Conservation (phyloP, 2,888 invertebrate species). For the Deilephila elpenor region DNA sequence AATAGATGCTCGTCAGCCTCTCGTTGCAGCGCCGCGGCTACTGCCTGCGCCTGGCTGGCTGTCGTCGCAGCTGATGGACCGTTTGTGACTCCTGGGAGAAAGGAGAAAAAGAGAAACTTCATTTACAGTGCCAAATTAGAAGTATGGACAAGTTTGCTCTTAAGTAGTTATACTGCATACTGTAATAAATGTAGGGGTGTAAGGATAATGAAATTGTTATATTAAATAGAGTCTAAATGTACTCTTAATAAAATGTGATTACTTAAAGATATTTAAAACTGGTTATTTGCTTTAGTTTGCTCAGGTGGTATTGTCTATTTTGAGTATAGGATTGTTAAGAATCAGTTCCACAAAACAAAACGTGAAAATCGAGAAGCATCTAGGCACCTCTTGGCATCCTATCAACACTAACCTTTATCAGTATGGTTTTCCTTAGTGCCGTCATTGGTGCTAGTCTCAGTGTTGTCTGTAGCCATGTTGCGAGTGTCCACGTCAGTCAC, state of each 20-base stretch:
- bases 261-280: too few species aligned
- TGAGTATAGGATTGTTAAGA: too few species aligned
- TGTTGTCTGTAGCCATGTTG: slow-evolving; percentile 82
- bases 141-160: background rate
- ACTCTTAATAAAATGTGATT: background rate
- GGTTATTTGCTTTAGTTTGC: too few species aligned
- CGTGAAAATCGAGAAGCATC: too few species aligned
- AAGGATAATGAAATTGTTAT: background rate
- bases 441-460: slow-evolving; percentile 77
- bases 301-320: too few species aligned
- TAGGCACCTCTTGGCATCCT: too few species aligned
- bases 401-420: slow-evolving; percentile 67
- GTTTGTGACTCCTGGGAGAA: slow-evolving; percentile 66
- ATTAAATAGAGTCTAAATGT: background rate
- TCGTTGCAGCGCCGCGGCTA: slow-evolving; percentile 84
- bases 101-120: background rate
- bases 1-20: slow-evolving; percentile 91
- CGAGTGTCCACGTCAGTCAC: slow-evolving; percentile 64
- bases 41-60: slow-evolving; percentile 77
- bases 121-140: too few species aligned
- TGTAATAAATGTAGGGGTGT: background rate
- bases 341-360: too few species aligned
- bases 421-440: slow-evolving; percentile 74
- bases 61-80: slow-evolving; percentile 70
- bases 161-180: too few species aligned